Evolutionary conservation across 2,888 invertebrate genomes (phyloP).

Genomic region (Cabera pusaria): DNA sequence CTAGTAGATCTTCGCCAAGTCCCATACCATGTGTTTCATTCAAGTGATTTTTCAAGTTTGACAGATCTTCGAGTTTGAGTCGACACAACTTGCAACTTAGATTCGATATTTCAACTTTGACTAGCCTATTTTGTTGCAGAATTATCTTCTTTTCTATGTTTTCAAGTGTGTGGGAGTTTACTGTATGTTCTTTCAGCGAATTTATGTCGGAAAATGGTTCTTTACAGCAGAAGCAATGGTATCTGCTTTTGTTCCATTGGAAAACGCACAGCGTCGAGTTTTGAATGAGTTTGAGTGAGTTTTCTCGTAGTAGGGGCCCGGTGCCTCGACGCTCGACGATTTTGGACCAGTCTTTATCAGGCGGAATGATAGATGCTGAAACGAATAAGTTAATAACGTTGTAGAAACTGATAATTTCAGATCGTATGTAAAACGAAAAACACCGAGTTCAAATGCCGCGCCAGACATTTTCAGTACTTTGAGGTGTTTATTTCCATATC

Average conservation of each 20-base stretch:
- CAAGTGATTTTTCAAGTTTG: conserved; percentile 48
- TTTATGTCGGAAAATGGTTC: conserved; percentile 58
- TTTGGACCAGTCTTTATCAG: conserved; percentile 11
- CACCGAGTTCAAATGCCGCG: too few species aligned
- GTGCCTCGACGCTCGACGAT: conserved; percentile 49
- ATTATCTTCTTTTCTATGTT: conserved; percentile 64
- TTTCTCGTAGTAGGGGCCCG: conserved; percentile 55
- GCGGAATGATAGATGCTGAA: not conserved
- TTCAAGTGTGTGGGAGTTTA: conserved; percentile 44
- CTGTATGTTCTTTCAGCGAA: conserved; percentile 51
- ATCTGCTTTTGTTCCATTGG: conserved; percentile 69
- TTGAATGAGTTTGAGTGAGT: conserved; percentile 77
- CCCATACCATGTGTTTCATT: conserved; percentile 40
- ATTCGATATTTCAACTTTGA: conserved; percentile 65
- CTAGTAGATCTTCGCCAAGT: conserved; percentile 55
- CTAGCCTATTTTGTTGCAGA: conserved; percentile 56
- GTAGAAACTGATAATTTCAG: too few species aligned
- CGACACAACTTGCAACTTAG: conserved; percentile 60
- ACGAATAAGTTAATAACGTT: too few species aligned
- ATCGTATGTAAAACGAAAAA: too few species aligned
- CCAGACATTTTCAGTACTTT: too few species aligned
- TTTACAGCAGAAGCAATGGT: conserved; percentile 68
- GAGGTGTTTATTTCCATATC: too few species aligned
- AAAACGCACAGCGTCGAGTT: conserved; percentile 66
- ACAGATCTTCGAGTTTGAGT: conserved; percentile 36